Base-by-base conservation (phyloP, 2,113 vertebrate genomes). In the Tenebrosternarchus preto region DNA sequence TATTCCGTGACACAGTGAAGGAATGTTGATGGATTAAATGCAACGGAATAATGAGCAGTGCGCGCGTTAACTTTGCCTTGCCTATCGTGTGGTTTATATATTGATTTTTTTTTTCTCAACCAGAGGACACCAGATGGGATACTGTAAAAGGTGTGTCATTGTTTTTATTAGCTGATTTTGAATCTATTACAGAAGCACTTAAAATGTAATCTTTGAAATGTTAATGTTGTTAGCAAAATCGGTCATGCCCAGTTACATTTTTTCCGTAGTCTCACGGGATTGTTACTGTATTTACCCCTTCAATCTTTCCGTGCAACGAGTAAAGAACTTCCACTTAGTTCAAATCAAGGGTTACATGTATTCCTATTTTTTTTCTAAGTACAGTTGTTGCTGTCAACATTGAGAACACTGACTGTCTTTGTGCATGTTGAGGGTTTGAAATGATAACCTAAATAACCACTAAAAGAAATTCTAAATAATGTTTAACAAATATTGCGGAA, bases 101-200 rank as follows among this genome's bases (percentile, higher is more conserved):
- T 50, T 50, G 43, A 50, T 50, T 50, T 50, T 50, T 50, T 50
- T 60, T 50, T 59, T 31, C 60, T 79, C 71, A 67, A 36, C 27
- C 46, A 53, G 82, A 77, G 81, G 68, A 77, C 55, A 33, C 57
- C 77, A 76, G 84, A 86, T 78, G 78, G 77, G 81, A 86, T 73
- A 55, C 77, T 64, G 72, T 29, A 76, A 67, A 72, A 86, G 85
- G 87, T 88, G 83, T 76, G 68, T 82, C 56, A 53, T 17, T 77
- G 61, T 73, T 22, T 19, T 50, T 27, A 5, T 24, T 67, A 25
- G 39, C 72, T 79, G 20, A 24, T 67, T 22, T 24, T 17, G n/a
- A n/a, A 76, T 76, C 25, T 57, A 43, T 46, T 20, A 27, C 2
- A 4, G 63, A 19, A 33, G 60, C 60, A 15, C 27, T 29, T 27